Conservation (phyloP, 2,113 vertebrate species). For the Platycercus adscitus region DNA sequence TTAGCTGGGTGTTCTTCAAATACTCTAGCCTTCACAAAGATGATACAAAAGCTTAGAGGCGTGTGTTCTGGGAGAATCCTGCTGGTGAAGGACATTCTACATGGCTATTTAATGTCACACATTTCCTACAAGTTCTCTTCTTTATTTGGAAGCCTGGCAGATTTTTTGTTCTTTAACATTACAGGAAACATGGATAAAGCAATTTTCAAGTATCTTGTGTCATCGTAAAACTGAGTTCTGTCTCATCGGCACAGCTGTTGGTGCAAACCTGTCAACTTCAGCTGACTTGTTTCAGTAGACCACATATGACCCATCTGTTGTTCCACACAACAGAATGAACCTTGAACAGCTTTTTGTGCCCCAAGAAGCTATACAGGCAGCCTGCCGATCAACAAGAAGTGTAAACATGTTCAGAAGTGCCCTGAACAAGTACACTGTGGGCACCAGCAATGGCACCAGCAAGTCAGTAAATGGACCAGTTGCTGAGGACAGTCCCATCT, state of each 20-base stretch:
- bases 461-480: background rate
- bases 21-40: background rate
- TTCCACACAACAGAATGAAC: background rate
- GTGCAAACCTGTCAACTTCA: background rate
- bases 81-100: background rate
- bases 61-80: background rate
- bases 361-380: background rate
- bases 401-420: background rate
- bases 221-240: background rate
- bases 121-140: background rate
- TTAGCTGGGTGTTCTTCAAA: background rate
- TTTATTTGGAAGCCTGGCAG: background rate
- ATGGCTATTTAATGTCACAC: background rate
- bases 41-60: background rate
- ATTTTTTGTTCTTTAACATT: rapidly evolving
- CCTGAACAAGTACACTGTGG: background rate
- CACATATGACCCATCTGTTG: background rate
- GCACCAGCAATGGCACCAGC: background rate
- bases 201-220: background rate
- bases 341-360: background rate
- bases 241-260: background rate
- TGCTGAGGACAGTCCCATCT: background rate
- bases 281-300: background rate
- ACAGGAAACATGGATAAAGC: background rate
- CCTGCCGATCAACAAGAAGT: background rate